Evolutionary conservation across 2,888 invertebrate species (phyloP).

Genomic region (Glomeris marginata): DNA sequence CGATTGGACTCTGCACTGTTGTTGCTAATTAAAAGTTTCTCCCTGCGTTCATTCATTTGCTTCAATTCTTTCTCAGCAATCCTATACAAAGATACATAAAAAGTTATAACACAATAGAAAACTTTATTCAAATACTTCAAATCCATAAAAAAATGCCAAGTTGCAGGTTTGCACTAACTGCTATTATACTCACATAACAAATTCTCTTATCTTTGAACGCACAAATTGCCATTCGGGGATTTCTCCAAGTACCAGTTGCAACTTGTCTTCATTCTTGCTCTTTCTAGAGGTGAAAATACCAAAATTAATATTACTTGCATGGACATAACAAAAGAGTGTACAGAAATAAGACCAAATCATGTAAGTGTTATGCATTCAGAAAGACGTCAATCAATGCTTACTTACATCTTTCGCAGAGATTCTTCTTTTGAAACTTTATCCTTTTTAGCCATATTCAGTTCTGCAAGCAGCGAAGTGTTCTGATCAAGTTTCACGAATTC

Average conservation of each 20-base stretch:
- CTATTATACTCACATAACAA: too few species aligned
- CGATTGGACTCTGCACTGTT: constrained; percentile 1
- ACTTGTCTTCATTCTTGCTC: constrained; percentile 6
- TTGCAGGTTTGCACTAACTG: too few species aligned
- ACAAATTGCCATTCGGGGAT: neutral
- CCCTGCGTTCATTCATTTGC: neutral
- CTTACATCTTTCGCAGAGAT: constrained; percentile 9
- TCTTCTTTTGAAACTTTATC: constrained; percentile 8
- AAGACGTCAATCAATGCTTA: neutral
- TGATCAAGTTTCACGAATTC: constrained; percentile 5
- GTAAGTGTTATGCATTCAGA: too few species aligned
- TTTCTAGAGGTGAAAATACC: neutral
- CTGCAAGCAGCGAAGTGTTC: neutral
- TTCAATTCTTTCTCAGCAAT: neutral
- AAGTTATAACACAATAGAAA: neutral
- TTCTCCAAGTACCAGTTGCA: constrained; percentile 1
- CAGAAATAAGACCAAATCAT: too few species aligned
- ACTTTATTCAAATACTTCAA: neutral
- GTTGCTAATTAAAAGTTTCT: neutral
- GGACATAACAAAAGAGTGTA: too few species aligned
- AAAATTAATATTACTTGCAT: too few species aligned
- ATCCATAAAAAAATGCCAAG: neutral
- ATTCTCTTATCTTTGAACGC: too few species aligned
- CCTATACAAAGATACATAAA: neutral
- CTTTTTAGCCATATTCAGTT: constrained; percentile 6